Evolutionary conservation across 2,888 invertebrate genomes (phyloP).

Genomic region (Tipula vernalis): DNA sequence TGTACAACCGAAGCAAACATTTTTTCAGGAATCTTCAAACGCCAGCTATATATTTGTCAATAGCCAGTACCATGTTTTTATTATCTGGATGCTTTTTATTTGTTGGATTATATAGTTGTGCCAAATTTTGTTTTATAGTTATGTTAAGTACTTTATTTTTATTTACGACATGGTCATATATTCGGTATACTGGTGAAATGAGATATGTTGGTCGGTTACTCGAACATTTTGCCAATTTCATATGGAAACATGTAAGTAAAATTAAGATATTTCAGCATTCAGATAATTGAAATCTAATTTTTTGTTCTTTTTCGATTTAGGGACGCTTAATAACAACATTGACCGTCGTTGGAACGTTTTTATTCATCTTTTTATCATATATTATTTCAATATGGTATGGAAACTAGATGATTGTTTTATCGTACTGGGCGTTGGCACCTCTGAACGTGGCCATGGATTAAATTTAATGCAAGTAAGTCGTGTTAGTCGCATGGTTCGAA

Average conservation of each 20-base stretch:
- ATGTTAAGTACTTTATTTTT: constrained; percentile 77
- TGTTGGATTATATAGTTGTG: constrained; percentile 68
- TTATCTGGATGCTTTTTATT: constrained; percentile 74
- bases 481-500: no score
- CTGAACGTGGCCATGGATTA: no score
- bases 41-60: constrained; percentile 82
- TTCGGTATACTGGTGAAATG: constrained; percentile 90
- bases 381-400: no score
- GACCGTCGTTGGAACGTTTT: no score
- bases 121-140: constrained; percentile 69
- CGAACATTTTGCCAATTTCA: constrained; percentile 71
- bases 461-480: no score
- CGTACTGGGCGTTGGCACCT: no score
- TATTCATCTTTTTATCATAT: no score
- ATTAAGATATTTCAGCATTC: not conserved
- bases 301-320: not conserved
- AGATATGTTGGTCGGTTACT: constrained; percentile 75
- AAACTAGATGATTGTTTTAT: no score
- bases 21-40: constrained; percentile 96
- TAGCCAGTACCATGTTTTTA: constrained; percentile 81
- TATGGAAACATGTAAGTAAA: constrained; percentile 84
- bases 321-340: not conserved
- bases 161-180: constrained; percentile 80
- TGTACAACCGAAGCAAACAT: constrained; percentile 97
- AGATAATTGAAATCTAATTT: not conserved